Conservation (phyloP, 2,113 vertebrate species). For the Mus spicilegus region DNA sequence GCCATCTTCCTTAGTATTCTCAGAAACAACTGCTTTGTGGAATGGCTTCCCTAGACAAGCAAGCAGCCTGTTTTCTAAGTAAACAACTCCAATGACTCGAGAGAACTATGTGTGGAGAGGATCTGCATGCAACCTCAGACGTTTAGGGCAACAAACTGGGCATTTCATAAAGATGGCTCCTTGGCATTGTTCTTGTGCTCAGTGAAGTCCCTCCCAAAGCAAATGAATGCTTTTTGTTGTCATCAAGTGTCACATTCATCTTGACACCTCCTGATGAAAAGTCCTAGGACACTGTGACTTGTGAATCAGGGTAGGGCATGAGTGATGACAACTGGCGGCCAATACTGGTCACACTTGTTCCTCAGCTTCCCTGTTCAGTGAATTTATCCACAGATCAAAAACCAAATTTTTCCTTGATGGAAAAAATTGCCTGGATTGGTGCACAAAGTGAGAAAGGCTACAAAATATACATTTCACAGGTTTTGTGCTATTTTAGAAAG, state of each 20-base stretch:
- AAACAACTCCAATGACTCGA: neutral
- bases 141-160: neutral
- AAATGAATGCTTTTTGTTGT: neutral
- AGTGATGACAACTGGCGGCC: neutral
- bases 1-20: neutral
- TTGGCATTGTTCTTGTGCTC: neutral
- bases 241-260: neutral
- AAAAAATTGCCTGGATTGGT: neutral
- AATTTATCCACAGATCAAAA: neutral
- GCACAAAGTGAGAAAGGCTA: neutral
- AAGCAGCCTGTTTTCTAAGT: neutral
- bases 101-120: neutral
- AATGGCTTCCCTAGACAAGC: neutral
- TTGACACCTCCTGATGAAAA: neutral
- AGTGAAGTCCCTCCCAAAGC: neutral
- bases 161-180: neutral
- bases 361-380: neutral
- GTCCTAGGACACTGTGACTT: neutral
- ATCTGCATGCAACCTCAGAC: neutral
- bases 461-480: neutral
- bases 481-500: conserved; percentile 26
- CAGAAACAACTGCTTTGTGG: neutral
- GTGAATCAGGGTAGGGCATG: too few species aligned
- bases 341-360: neutral
- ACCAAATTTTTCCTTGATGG: neutral